Percentiles rank a stretch among this genome's conserved stretches.
These are phyloP conservation scores for Heterodera filipjevi DNA, from an alignment of 2,888 invertebrate species.

Conservation along the genomic window DNA sequence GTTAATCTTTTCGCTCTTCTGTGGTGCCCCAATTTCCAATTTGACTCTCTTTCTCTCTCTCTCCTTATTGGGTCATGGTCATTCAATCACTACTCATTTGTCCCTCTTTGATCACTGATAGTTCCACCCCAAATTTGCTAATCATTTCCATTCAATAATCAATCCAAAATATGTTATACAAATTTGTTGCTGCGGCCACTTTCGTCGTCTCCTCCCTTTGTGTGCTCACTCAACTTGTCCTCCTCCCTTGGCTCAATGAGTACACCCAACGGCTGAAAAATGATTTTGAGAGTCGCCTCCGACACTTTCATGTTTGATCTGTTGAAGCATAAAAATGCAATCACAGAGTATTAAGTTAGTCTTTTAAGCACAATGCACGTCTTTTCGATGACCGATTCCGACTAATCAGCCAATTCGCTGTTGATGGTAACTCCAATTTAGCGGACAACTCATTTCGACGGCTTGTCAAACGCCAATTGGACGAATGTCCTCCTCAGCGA, in stretches of 20 bases:
- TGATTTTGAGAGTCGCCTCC: slow-evolving; percentile 43
- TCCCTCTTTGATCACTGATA: neutral
- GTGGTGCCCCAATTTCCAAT: neutral
- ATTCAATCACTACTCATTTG: neutral
- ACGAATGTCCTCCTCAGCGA: slow-evolving; percentile 42
- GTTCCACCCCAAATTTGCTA: neutral
- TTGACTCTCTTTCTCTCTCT: neutral
- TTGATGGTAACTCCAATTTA: neutral
- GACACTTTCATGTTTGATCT: slow-evolving; percentile 40
- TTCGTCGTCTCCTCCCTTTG: slow-evolving; percentile 44
- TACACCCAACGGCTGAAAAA: slow-evolving; percentile 41
- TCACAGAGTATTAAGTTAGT: neutral
- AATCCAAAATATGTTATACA: slow-evolving; percentile 42
- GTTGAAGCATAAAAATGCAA: neutral
- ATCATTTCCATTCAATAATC: neutral
- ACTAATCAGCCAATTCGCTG: slow-evolving; percentile 29
- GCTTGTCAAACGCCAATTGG: slow-evolving; percentile 41
- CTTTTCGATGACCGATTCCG: slow-evolving; percentile 43
- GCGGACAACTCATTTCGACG: neutral
- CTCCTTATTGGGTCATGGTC: neutral
- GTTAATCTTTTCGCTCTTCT: neutral
- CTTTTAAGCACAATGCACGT: slow-evolving; percentile 39
- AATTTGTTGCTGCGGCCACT: slow-evolving; percentile 44
- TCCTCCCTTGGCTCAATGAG: slow-evolving; percentile 43
- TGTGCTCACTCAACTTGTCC: slow-evolving; percentile 43